A percentile compares a stretch with the other conserved stretches of the same genome.
Conservation (phyloP, 2,113 vertebrate species). For the Hydropotes inermis region DNA sequence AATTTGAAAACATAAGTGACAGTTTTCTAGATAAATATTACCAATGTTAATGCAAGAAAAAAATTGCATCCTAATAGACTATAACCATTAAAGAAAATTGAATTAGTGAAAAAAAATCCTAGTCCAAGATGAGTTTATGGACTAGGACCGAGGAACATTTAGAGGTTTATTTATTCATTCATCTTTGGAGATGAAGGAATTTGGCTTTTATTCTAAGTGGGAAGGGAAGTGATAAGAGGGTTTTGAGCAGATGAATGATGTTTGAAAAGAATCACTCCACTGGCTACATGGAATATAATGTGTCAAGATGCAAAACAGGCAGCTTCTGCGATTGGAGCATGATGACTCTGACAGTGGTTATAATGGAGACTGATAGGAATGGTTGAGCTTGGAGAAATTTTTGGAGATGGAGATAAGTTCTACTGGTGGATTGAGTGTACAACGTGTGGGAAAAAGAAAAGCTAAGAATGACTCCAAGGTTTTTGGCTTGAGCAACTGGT, state of each 20-base stretch:
- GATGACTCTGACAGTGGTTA: not conserved
- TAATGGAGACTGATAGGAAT: not conserved
- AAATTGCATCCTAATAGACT: not conserved
- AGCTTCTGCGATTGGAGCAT: not conserved
- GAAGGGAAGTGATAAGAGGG: not conserved
- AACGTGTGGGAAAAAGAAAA: not conserved
- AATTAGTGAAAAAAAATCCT: not conserved
- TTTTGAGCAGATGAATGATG: not conserved
- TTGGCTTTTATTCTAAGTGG: not conserved
- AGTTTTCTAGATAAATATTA: constrained; percentile 10
- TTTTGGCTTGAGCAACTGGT: not conserved
- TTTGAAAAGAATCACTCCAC: not conserved
- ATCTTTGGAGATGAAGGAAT: not conserved
- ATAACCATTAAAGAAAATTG: not conserved
- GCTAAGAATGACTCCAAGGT: not conserved
- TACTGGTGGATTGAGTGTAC: not conserved
- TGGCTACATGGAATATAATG: not conserved
- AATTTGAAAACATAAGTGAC: not conserved
- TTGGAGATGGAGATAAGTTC: not conserved
- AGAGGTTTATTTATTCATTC: not conserved
- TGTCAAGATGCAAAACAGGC: not conserved
- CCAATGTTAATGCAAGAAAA: not conserved
- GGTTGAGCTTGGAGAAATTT: not conserved
- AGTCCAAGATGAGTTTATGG: not conserved
- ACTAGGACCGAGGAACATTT: not conserved